A percentile compares a stretch with the other conserved stretches of the same genome.
These are phyloP conservation scores for Cerceris rybyensis DNA, from an alignment of 2,888 invertebrate genomes.

Conservation along the genomic window DNA sequence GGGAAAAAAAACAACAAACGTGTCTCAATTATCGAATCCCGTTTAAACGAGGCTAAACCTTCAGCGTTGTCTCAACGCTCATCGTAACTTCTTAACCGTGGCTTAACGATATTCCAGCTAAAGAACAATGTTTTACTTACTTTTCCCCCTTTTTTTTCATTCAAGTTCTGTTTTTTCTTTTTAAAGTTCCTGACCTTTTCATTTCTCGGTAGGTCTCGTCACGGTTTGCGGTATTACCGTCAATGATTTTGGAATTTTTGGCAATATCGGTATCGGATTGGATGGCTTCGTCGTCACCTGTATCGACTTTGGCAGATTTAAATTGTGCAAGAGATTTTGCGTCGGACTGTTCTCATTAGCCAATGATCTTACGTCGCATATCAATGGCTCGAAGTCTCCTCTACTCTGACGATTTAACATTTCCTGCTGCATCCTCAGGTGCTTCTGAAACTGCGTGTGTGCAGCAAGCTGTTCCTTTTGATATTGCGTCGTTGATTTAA, in stretches of 20 bases:
- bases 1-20: not conserved
- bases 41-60: not conserved
- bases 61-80: no score
- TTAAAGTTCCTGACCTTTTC: constrained; percentile 16
- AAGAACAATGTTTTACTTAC: constrained; percentile 54
- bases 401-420: constrained; percentile 79
- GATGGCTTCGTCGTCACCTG: constrained; percentile 78
- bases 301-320: constrained; percentile 80
- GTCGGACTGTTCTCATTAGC: constrained; percentile 78
- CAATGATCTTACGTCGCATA: constrained; percentile 79
- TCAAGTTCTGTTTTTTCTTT: no score
- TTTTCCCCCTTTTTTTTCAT: constrained; percentile 22
- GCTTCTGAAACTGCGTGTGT: constrained; percentile 78
- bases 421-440: constrained; percentile 79
- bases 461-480: constrained; percentile 71
- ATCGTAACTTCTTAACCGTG: not conserved
- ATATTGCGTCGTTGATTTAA: constrained; percentile 56
- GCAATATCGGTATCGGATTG: constrained; percentile 84
- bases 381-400: constrained; percentile 79
- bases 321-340: constrained; percentile 77
- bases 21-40: not conserved
- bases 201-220: constrained; percentile 74
- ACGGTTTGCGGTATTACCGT: constrained; percentile 90
- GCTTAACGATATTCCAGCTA: not conserved
- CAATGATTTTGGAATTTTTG: constrained; percentile 91